Evolutionary conservation across 2,888 invertebrate genomes (phyloP), one percentile per base, ranked within the genome.

Genomic region (Aromia moschata): DNA sequence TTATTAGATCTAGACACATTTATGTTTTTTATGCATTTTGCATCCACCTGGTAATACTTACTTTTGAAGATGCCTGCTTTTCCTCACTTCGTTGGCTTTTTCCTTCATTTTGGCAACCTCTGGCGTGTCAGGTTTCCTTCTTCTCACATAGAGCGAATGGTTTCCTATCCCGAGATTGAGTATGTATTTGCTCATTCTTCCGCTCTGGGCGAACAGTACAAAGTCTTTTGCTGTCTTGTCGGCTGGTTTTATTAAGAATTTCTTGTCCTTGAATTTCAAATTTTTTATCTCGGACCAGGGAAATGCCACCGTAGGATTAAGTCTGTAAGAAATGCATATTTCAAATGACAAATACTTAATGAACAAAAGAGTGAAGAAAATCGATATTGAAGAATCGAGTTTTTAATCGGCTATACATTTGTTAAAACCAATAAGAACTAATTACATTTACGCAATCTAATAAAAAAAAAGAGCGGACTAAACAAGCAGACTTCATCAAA

Each of bases 21-120:
- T n/a, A n/a, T n/a, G n/a, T n/a, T n/a, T n/a, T n/a, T n/a, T n/a
- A n/a, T n/a, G n/a, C n/a, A n/a, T n/a, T n/a, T n/a, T n/a, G n/a
- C n/a, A n/a, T n/a, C n/a, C n/a, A n/a, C n/a, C n/a, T n/a, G 25
- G 9, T 9, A n/a, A n/a, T 17, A 54, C 25, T 53, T 57, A 63
- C 62, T 51, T 63, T 54, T 63, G 62, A 9, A 54, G 15, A 40
- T 58, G 47, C 30, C 94, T 95, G 65, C 92, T 91, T 70, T 91
- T 86, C 78, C 94, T 94, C 81, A 97, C 96, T 80, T 97, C 96
- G 9, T 91, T 83, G 1, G 98, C 98, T 84, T 98, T 98, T 70
- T 97, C 96, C 86, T 98, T 98, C 98, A 99, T 98, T 83, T 98
- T 98, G 82, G 96, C 96, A 60, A 99, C 96, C 84, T 99, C 98